Evolutionary conservation across 2,888 invertebrate species (phyloP), one percentile per base, ranked within the genome.

Genomic region (Drosophila ezoana): DNA sequence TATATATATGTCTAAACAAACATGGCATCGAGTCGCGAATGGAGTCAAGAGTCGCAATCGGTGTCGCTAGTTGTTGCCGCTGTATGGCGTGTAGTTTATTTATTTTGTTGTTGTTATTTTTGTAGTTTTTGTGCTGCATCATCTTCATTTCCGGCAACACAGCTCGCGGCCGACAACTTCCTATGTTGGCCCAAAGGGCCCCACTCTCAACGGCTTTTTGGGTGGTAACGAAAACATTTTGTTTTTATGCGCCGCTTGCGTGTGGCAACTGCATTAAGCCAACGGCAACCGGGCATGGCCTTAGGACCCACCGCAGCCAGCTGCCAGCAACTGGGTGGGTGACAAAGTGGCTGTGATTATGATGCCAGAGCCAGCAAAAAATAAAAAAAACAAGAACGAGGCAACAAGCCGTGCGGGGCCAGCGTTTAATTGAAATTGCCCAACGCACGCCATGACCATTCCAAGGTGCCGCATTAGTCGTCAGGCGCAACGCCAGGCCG

Each of bases 401-500:
- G 43, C 43, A 37, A 16, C 33, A 41, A 49, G 11, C 28, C 38
- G 11, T 5, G 10, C 28, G 33, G 38, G 20, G 57, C 47, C 51
- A 57, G 59, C 74, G 84, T 84, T 88, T 88, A 84, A 84, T 84
- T 88, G 89, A 84, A 84, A 84, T 84, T 86, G 89, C 80, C 61
- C 63, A 75, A 84, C 89, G 89, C 84, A 88, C 84, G 89, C 84
- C 87, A 83, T 58, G 88, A 72, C 73, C 86, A 86, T 86, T 83
- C 80, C 87, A 83, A 88, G 83, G 83, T 88, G 83, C 68, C 86
- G 80, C 86, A 88, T 83, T 83, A 88, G 88, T 81, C 88, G 87
- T 79, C 83, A 84, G 83, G 23, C 52, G 45, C 73, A 72, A 82
- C 87, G 81, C 85, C 75, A 40, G 8, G 20, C 13, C 43, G 8